These are phyloP conservation scores for Meta bourneti DNA, from an alignment of 2,888 invertebrate species.

Conservation along the genomic window DNA sequence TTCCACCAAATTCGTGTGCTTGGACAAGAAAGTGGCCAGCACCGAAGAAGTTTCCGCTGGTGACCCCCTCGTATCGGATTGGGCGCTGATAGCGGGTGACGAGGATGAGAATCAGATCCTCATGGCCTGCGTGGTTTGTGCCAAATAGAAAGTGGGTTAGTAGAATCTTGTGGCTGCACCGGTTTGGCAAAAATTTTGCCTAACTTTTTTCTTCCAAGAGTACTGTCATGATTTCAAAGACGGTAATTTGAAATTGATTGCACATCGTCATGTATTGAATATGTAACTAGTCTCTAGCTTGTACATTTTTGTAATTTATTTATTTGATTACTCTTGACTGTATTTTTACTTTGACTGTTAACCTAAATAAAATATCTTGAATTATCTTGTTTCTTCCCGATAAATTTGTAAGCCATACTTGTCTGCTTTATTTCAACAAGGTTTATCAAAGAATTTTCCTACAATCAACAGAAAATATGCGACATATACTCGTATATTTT, in stretches of 20 bases:
- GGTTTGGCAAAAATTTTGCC: not conserved
- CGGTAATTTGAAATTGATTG: not conserved
- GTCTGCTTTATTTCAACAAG: too few relatives aligned
- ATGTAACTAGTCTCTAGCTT: not conserved
- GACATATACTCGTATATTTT: too few relatives aligned
- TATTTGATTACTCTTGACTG: not conserved
- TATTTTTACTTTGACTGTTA: too few relatives aligned
- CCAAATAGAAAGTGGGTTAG: constrained; percentile 29
- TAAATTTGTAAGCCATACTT: too few relatives aligned
- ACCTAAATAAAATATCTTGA: too few relatives aligned
- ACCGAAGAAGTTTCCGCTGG: not conserved
- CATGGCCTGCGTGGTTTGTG: constrained; percentile 65
- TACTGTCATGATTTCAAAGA: not conserved
- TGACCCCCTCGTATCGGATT: constrained; percentile 33
- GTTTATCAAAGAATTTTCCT: too few relatives aligned
- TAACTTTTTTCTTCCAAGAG: not conserved
- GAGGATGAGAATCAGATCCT: constrained; percentile 50
- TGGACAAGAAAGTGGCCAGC: constrained; percentile 41
- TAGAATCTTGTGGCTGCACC: not conserved
- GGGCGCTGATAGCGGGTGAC: not conserved
- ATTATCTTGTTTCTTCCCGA: too few relatives aligned
- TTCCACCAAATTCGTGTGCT: constrained; percentile 53
- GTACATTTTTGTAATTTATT: not conserved
- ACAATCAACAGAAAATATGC: too few relatives aligned
- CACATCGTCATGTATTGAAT: too few relatives aligned